Conservation (phyloP, 2,797 vertebrate genomes). For the Falco berigora region DNA sequence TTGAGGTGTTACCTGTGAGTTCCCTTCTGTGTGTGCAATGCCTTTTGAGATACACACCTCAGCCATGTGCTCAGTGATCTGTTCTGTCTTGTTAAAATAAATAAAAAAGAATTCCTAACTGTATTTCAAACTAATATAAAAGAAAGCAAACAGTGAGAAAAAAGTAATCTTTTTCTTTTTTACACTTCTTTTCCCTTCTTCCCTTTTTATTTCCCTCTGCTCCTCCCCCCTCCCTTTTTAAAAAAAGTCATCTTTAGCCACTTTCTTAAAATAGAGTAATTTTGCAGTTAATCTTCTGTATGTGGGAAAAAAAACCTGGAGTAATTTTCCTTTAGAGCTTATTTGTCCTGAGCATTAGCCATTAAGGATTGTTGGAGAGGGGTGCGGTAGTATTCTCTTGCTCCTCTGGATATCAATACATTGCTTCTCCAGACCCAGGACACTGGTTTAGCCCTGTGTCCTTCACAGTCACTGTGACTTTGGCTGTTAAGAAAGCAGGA, state of each 20-base stretch:
- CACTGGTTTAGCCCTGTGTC: background rate
- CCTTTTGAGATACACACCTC: background rate
- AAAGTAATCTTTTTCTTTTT: background rate
- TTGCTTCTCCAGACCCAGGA: background rate
- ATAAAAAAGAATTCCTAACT: background rate
- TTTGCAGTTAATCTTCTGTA: background rate
- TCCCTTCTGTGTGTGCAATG: background rate
- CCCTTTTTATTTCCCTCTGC: background rate
- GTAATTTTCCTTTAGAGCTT: background rate
- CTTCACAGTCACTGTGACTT: background rate
- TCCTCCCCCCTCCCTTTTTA: fast-evolving
- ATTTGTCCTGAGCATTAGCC: background rate
- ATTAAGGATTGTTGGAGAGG: background rate
- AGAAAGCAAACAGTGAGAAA: background rate
- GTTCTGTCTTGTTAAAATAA: background rate
- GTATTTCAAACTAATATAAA: background rate
- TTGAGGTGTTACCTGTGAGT: background rate
- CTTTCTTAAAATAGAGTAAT: background rate
- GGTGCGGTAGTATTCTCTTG: background rate
- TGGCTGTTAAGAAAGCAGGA: background rate
- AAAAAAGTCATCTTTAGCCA: background rate
- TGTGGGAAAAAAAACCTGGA: background rate
- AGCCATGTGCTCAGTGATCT: background rate
- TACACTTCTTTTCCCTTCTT: background rate
- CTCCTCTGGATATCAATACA: background rate